phyloP scores from a whole-genome alignment of 2,113 vertebrate genomes.

The Halichoeres trimaculatus region DNA sequence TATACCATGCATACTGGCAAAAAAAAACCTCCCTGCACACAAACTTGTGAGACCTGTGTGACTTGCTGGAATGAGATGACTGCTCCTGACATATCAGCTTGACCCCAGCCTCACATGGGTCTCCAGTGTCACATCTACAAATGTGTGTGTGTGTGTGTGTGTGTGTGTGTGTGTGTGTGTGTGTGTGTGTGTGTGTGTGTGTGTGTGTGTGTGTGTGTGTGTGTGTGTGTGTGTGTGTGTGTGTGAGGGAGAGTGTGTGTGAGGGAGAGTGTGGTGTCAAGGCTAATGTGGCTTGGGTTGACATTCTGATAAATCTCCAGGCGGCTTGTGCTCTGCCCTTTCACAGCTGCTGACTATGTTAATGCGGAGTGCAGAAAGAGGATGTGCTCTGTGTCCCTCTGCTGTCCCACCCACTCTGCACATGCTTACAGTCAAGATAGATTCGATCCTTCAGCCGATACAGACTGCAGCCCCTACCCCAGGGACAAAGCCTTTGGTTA shows the following conservation, averaged over 20 bases:
- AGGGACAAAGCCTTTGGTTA: slow-evolving; percentile 16
- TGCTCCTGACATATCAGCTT: slow-evolving; percentile 55
- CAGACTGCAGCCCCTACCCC: slow-evolving; percentile 1
- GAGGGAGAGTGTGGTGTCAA: slow-evolving; percentile 23
- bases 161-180: slow-evolving; percentile 8
- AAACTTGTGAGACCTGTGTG: neutral
- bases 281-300: slow-evolving; percentile 52
- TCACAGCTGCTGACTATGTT: slow-evolving; percentile 73
- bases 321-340: slow-evolving; percentile 60
- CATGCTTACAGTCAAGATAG: slow-evolving; percentile 25
- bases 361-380: slow-evolving; percentile 57
- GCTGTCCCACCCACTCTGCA: neutral
- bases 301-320: slow-evolving; percentile 69
- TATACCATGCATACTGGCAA: neutral
- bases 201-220: slow-evolving; percentile 18
- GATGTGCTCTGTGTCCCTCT: slow-evolving; percentile 29
- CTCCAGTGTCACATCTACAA: slow-evolving; percentile 3
- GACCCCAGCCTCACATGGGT: slow-evolving; percentile 50
- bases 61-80: slow-evolving; percentile 41
- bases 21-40: neutral
- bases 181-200: slow-evolving; percentile 18
- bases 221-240: slow-evolving; percentile 12
- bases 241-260: no score
- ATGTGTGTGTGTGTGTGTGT: slow-evolving; percentile 10
- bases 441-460: slow-evolving; percentile 27